Conservation (phyloP, 1,140 invertebrate species). For the Mercenaria mercenaria region DNA sequence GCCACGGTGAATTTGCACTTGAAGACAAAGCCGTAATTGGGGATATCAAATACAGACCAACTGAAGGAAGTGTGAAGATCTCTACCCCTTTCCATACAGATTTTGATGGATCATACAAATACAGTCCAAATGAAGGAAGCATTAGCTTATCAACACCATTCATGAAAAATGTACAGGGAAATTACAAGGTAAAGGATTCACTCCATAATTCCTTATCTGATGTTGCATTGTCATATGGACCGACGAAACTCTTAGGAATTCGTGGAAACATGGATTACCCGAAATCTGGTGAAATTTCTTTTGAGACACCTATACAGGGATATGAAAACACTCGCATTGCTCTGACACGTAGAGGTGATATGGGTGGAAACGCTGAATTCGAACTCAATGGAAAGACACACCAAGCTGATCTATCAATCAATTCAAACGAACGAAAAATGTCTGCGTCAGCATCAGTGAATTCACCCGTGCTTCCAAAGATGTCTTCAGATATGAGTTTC, state of each 20-base stretch:
- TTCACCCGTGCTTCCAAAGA: conserved; percentile 4
- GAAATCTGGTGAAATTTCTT: neutral
- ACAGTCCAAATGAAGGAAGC: neutral
- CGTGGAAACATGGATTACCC: neutral
- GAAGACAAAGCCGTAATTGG: neutral
- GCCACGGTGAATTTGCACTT: neutral
- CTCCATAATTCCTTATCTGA: neutral
- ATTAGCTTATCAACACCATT: neutral
- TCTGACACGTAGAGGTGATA: neutral
- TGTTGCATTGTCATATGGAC: neutral
- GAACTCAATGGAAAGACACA: neutral
- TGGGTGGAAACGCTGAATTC: neutral
- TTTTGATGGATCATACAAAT: neutral
- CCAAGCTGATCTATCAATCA: neutral
- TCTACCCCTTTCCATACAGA: neutral
- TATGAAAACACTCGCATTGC: neutral
- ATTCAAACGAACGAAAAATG: neutral
- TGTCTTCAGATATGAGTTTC: neutral
- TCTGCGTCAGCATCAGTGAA: neutral
- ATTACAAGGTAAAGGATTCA: neutral
- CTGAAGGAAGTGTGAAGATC: neutral
- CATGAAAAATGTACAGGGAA: neutral
- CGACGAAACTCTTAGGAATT: neutral
- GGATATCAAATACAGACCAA: neutral
- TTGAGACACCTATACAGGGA: neutral